These are phyloP conservation scores for Xenopus petersii DNA, from an alignment of 2,797 vertebrate species.

Conservation along the genomic window DNA sequence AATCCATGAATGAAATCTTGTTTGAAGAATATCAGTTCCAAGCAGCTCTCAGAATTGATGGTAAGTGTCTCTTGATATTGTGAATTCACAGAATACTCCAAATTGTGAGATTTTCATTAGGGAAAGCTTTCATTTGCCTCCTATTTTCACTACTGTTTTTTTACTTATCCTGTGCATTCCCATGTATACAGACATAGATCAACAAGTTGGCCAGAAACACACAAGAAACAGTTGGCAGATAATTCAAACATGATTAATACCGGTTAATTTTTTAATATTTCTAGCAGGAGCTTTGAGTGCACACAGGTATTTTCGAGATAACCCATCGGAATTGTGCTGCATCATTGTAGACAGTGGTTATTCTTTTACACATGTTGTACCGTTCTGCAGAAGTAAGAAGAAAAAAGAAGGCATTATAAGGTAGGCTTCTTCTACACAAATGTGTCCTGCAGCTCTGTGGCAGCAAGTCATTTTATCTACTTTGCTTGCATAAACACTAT, in stretches of 20 bases:
- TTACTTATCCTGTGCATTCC: too few species aligned
- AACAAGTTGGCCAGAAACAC: too few species aligned
- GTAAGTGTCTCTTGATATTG: conserved; percentile 63
- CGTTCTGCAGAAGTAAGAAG: conserved; percentile 90
- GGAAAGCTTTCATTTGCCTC: too few species aligned
- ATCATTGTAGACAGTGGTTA: conserved; percentile 93
- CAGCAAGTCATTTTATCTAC: too few species aligned
- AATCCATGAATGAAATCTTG: conserved; percentile 98
- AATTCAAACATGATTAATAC: too few species aligned
- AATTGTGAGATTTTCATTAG: too few species aligned
- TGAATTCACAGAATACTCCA: background rate
- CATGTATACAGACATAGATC: too few species aligned
- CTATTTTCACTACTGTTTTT: too few species aligned
- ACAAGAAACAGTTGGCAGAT: too few species aligned
- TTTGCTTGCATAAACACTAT: too few species aligned
- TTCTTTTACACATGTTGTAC: conserved; percentile 93
- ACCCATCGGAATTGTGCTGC: conserved; percentile 85
- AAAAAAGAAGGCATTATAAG: conserved; percentile 94
- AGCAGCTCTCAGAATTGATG: conserved; percentile 86
- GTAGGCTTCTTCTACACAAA: conserved; percentile 59
- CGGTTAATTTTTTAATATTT: conserved; percentile 18
- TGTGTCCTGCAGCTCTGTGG: background rate
- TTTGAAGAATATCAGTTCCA: conserved; percentile 99
- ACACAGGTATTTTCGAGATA: conserved; percentile 85
- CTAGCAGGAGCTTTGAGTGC: conserved; percentile 88